phyloP scores from a whole-genome alignment of 2,797 vertebrate species.

The Chloroceryle amazona region DNA sequence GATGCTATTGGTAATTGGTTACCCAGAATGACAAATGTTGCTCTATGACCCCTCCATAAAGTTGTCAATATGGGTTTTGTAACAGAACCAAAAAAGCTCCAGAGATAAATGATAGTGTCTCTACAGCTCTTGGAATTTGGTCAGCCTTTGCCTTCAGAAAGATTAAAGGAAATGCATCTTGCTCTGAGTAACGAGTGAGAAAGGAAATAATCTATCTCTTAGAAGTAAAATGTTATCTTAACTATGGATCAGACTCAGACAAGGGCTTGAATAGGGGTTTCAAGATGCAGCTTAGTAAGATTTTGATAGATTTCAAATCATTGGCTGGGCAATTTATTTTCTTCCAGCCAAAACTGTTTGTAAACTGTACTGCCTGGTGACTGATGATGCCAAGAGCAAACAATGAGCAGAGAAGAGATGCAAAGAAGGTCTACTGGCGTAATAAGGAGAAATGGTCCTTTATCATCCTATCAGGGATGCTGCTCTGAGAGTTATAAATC shows the following conservation, averaged over 20 bases:
- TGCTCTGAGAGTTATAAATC: slow-evolving; percentile 48
- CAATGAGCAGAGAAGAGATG: slow-evolving; percentile 54
- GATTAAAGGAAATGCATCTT: slow-evolving; percentile 1
- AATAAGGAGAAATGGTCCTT: slow-evolving; percentile 34
- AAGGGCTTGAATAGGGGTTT: slow-evolving; percentile 8
- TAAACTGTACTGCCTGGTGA: slow-evolving; percentile 64
- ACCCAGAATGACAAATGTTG: not conserved
- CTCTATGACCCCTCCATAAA: not conserved
- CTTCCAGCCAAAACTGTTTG: slow-evolving; percentile 59
- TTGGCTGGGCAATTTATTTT: slow-evolving; percentile 39
- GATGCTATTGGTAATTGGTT: not conserved
- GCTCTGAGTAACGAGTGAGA: slow-evolving; percentile 4
- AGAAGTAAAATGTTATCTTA: slow-evolving; percentile 48
- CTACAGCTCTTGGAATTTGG: slow-evolving; percentile 4
- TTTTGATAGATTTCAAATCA: slow-evolving; percentile 67
- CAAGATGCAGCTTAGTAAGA: slow-evolving; percentile 27
- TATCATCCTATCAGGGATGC: slow-evolving; percentile 49
- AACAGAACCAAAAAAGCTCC: not conserved
- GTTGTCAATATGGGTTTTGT: not conserved
- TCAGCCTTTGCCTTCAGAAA: slow-evolving; percentile 1
- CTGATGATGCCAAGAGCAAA: slow-evolving; percentile 70
- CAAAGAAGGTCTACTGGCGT: slow-evolving; percentile 47
- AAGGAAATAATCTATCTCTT: slow-evolving; percentile 23
- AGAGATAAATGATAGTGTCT: not conserved
- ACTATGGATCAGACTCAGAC: not conserved